Conservation (phyloP, 2,113 vertebrate genomes). For the Misgurnus mizolepis region DNA sequence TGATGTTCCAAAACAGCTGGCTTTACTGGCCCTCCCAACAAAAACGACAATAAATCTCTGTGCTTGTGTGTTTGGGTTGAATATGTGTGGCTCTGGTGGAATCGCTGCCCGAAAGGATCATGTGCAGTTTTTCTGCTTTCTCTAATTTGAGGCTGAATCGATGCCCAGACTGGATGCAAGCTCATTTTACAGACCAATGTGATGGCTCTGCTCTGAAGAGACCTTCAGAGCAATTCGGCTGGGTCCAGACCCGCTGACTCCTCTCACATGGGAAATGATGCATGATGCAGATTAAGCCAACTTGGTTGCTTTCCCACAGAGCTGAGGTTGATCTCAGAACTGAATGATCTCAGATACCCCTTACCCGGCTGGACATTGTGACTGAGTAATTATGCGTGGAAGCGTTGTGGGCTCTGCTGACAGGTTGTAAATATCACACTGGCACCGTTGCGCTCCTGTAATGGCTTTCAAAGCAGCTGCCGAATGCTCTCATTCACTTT, state of each 20-base stretch:
- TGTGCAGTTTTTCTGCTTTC: slow-evolving; percentile 34
- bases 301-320: slow-evolving; percentile 29
- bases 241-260: slow-evolving; percentile 30
- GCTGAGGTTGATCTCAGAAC: not conserved
- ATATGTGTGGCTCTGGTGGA: not conserved
- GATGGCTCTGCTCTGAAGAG: not conserved
- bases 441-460: not conserved
- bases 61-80: slow-evolving; percentile 7
- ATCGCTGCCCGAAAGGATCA: slow-evolving; percentile 7
- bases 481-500: slow-evolving; percentile 18
- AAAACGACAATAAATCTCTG: slow-evolving; percentile 9
- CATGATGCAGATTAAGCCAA: slow-evolving; percentile 2
- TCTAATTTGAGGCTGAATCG: slow-evolving; percentile 14
- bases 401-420: slow-evolving; percentile 10
- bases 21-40: slow-evolving; percentile 10
- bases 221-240: not conserved
- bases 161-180: slow-evolving; percentile 20
- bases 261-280: slow-evolving; percentile 32
- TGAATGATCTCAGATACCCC: slow-evolving; percentile 1
- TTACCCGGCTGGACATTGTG: not conserved
- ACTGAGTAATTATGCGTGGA: slow-evolving; percentile 20
- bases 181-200: slow-evolving; percentile 6
- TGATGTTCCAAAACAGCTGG: slow-evolving; percentile 37
- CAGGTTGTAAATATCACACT: slow-evolving; percentile 29
- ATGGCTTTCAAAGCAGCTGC: slow-evolving; percentile 33